Evolutionary conservation across 2,797 vertebrate species (phyloP).

Genomic region (Sebastes diploproa): DNA sequence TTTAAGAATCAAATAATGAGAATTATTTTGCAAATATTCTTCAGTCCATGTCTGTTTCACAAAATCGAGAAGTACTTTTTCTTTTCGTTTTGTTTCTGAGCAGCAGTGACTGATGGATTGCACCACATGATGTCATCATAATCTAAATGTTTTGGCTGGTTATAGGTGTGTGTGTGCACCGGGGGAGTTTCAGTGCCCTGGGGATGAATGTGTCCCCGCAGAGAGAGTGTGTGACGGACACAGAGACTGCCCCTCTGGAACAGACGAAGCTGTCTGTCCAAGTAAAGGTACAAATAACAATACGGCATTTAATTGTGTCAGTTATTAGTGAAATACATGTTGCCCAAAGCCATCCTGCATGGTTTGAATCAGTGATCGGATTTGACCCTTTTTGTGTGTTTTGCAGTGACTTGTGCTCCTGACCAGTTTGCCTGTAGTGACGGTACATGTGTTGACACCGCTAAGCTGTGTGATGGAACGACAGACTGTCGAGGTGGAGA

Average conservation of each 20-base stretch:
- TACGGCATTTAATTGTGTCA: background rate
- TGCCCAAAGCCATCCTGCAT: background rate
- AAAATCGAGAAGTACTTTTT: background rate
- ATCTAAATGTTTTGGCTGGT: background rate
- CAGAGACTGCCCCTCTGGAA: constrained; percentile 82
- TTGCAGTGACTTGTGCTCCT: constrained; percentile 78
- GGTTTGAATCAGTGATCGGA: background rate
- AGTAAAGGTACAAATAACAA: constrained; percentile 74
- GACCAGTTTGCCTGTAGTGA: constrained; percentile 82
- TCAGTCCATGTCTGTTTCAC: background rate
- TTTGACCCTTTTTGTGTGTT: background rate
- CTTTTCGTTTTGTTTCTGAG: background rate
- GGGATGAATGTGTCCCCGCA: constrained; percentile 77
- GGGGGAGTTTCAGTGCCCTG: constrained; percentile 85
- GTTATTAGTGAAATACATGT: background rate
- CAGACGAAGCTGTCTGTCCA: constrained; percentile 86
- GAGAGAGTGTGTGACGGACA: constrained; percentile 84
- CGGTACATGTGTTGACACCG: constrained; percentile 73
- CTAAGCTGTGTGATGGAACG: constrained; percentile 81
- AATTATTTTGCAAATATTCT: background rate
- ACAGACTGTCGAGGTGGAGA: constrained; percentile 82
- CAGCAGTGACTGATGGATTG: background rate
- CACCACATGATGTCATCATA: background rate
- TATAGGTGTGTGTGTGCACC: constrained; percentile 81
- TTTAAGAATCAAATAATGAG: background rate